Conservation (phyloP, 2,797 vertebrate species). For the Melanitta fusca region DNA sequence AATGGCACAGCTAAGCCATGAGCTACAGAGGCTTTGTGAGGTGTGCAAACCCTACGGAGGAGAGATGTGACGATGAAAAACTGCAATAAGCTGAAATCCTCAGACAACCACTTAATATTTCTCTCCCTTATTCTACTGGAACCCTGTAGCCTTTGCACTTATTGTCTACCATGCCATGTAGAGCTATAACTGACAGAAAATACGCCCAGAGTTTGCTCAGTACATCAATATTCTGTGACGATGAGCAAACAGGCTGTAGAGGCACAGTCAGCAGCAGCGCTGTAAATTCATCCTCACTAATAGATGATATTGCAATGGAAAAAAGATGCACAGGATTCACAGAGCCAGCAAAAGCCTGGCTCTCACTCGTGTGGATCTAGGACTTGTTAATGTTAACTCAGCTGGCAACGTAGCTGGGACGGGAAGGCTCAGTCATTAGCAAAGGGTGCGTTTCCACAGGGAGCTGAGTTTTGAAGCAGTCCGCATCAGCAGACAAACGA, state of each 20-base stretch:
- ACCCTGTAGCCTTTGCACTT: neutral
- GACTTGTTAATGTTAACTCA: neutral
- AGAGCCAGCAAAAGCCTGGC: neutral
- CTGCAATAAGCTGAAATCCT: neutral
- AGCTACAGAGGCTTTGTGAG: neutral
- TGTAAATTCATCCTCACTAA: neutral
- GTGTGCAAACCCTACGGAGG: neutral
- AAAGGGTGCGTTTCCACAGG: neutral
- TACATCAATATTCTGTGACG: rapidly evolving
- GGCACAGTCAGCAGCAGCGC: neutral
- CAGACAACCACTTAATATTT: neutral
- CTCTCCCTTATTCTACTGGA: neutral
- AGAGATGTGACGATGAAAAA: neutral
- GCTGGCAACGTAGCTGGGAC: neutral
- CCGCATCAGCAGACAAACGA: neutral
- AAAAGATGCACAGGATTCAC: neutral
- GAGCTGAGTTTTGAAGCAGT: neutral
- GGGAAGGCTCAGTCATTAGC: rapidly evolving
- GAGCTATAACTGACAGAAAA: neutral
- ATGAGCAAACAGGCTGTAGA: neutral
- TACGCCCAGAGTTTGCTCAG: neutral
- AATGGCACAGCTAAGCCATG: neutral
- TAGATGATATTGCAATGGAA: rapidly evolving
- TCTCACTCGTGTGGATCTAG: neutral
- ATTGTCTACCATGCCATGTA: too few species aligned